Conservation (phyloP, 2,113 vertebrate species). For the Corythaeola cristata region DNA sequence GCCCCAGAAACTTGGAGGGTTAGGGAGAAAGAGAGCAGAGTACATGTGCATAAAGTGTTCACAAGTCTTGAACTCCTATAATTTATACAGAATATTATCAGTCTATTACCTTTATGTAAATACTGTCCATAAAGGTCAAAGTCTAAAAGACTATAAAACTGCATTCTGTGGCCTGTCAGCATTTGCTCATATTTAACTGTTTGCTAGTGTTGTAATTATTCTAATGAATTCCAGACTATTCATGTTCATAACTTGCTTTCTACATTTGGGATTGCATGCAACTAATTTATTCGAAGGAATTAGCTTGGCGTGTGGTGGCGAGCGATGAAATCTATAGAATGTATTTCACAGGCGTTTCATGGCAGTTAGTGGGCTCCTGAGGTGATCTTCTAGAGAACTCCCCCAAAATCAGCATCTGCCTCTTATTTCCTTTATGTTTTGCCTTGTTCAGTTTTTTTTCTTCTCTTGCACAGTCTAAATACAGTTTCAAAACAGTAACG, state of each 20-base stretch:
- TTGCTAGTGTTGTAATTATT: neutral
- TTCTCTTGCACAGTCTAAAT: neutral
- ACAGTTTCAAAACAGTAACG: neutral
- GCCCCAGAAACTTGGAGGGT: neutral
- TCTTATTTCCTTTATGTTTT: neutral
- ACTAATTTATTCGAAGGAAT: neutral
- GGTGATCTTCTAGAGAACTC: neutral
- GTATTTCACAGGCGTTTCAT: neutral
- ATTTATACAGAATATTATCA: neutral
- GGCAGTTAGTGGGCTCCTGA: neutral
- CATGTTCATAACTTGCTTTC: neutral
- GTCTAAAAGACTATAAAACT: neutral
- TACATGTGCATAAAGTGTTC: neutral
- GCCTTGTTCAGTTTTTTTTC: neutral
- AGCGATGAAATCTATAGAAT: neutral
- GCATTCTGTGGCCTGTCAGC: neutral
- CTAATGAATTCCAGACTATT: conserved; percentile 18
- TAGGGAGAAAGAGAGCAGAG: neutral
- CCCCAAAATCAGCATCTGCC: neutral
- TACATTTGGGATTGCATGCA: neutral
- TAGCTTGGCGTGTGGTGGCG: neutral
- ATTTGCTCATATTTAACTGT: neutral
- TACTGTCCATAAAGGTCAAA: neutral
- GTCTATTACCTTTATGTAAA: neutral
- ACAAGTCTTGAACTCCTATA: neutral